These are phyloP conservation scores for Thysanoteuthis rhombus DNA, from an alignment of 2,888 invertebrate genomes.

Conservation along the genomic window DNA sequence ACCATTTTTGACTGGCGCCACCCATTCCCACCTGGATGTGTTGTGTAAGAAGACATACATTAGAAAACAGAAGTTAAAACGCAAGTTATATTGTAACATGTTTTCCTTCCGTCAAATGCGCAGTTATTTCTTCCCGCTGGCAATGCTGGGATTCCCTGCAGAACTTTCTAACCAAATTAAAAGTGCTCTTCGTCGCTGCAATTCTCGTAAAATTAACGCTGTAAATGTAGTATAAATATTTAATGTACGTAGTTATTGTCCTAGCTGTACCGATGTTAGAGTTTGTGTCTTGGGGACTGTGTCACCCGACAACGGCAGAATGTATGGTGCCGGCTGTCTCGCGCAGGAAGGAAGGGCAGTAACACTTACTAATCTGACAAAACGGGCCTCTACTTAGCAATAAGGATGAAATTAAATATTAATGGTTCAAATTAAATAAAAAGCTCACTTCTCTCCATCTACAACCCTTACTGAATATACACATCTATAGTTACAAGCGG, in stretches of 20 bases:
- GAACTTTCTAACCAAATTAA: not conserved
- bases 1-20: too few relatives aligned
- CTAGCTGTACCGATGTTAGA: too few relatives aligned
- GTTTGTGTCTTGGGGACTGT: not conserved
- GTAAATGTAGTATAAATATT: not conserved
- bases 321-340: not conserved
- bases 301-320: not conserved
- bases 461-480: too few relatives aligned
- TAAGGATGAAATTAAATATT: not conserved
- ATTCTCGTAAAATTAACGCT: not conserved
- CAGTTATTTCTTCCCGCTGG: too few relatives aligned
- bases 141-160: too few relatives aligned
- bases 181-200: not conserved
- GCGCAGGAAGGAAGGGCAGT: not conserved
- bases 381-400: not conserved
- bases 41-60: too few relatives aligned
- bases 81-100: too few relatives aligned
- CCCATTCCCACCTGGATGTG: too few relatives aligned
- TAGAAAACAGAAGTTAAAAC: too few relatives aligned
- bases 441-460: not conserved
- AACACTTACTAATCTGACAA: not conserved
- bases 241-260: not conserved
- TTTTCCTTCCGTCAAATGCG: too few relatives aligned
- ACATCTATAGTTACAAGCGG: too few relatives aligned
- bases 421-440: not conserved